phyloP scores from a whole-genome alignment of 53 echinoderm and acorn worm species.

The Pentamera pediparva region DNA sequence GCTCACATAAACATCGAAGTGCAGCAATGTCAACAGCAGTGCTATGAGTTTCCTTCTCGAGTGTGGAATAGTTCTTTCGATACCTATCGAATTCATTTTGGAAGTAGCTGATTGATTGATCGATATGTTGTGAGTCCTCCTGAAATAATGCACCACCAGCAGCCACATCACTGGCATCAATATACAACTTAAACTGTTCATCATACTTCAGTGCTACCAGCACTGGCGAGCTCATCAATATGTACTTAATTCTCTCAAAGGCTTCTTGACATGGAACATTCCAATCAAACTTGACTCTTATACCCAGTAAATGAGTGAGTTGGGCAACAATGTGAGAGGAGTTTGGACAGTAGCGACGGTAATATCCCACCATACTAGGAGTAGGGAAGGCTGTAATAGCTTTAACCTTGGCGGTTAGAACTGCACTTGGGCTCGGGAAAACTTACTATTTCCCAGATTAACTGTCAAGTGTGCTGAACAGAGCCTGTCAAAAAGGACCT shows the following conservation, averaged over 20 bases:
- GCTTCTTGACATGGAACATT: conserved; percentile 12
- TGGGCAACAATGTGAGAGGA: neutral
- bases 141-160: conserved; percentile 49
- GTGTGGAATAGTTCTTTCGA: conserved; percentile 37
- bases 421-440: neutral
- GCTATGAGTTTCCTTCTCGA: conserved; percentile 20
- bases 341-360: neutral
- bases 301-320: neutral
- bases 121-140: conserved; percentile 20
- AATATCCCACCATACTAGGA: conserved; percentile 17
- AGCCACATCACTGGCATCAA: conserved; percentile 61
- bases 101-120: conserved; percentile 55
- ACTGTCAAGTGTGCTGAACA: neutral
- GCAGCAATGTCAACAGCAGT: neutral
- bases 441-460: conserved; percentile 17
- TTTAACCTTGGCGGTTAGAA: conserved; percentile 7
- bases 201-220: conserved; percentile 39
- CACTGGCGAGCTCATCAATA: conserved; percentile 41
- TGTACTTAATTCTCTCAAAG: conserved; percentile 39
- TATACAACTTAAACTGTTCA: conserved; percentile 39
- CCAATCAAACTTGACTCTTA: conserved; percentile 24
- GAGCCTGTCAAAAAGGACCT: neutral
- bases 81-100: conserved; percentile 47
- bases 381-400: neutral
- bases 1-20: neutral